Conservation (phyloP, 2,888 invertebrate genomes). For the Uloborus plumipes region DNA sequence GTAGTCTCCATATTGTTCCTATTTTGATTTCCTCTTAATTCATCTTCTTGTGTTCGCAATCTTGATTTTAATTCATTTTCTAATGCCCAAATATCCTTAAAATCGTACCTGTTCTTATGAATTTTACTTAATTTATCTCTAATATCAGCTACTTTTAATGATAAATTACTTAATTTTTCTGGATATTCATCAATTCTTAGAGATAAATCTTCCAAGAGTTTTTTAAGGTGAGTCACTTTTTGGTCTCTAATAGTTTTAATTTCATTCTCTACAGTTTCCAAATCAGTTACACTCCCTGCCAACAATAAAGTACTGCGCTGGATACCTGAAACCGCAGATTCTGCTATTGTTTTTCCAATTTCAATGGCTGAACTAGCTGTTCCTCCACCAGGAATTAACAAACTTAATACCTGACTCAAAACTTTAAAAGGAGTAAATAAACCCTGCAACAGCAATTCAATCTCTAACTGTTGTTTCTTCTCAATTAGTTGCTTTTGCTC, state of each 20-base stretch:
- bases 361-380: constrained; percentile 1
- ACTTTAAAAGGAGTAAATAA: constrained; percentile 7
- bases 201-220: neutral
- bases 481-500: neutral
- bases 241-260: neutral
- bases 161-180: neutral
- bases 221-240: neutral
- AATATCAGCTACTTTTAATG: neutral
- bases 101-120: neutral
- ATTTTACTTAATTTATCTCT: neutral
- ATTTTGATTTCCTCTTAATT: neutral
- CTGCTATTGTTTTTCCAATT: neutral
- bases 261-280: neutral
- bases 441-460: neutral
- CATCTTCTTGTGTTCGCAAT: neutral
- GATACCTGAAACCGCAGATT: neutral
- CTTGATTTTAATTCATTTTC: constrained; percentile 14
- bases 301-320: neutral
- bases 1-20: neutral
- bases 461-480: constrained; percentile 16
- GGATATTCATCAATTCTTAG: constrained; percentile 5
- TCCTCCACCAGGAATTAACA: constrained; percentile 1
- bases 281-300: neutral
- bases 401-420: constrained; percentile 5
- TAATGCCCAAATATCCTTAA: neutral